Evolutionary conservation across 2,888 invertebrate genomes (phyloP).

Genomic region (Nyleta sp.): DNA sequence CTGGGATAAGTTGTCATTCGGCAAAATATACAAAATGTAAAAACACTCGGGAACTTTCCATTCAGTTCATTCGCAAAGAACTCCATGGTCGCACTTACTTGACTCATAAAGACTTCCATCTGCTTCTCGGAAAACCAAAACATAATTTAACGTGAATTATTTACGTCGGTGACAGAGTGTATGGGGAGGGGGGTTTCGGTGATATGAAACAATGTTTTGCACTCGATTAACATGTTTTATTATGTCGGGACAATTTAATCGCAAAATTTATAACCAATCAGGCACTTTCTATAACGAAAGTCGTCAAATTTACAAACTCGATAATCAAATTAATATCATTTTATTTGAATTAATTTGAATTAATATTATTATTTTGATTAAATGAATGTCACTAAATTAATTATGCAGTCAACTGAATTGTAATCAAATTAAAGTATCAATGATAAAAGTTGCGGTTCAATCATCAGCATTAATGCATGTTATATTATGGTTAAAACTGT

Average conservation of each 20-base stretch:
- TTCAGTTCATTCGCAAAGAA: slow-evolving; percentile 75
- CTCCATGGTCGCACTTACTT: slow-evolving; percentile 79
- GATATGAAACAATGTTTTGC: slow-evolving; percentile 54
- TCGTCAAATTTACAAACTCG: no score
- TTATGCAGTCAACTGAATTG: no score
- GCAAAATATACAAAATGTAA: slow-evolving; percentile 68
- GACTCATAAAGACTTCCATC: slow-evolving; percentile 79
- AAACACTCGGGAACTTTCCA: slow-evolving; percentile 71
- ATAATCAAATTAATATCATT: no score
- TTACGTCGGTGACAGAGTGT: slow-evolving; percentile 56
- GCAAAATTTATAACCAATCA: no score
- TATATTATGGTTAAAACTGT: no score
- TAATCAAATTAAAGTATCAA: no score
- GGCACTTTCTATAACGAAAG: no score
- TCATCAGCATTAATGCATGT: no score
- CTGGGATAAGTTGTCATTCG: slow-evolving; percentile 62
- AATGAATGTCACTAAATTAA: no score
- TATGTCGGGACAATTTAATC: neutral
- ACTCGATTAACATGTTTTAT: slow-evolving; percentile 40
- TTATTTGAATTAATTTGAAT: no score
- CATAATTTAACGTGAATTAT: slow-evolving; percentile 78
- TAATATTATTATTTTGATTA: no score
- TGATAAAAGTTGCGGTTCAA: no score
- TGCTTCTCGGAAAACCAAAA: slow-evolving; percentile 81
- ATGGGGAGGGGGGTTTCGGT: slow-evolving; percentile 22